Base-by-base conservation (phyloP, 1,140 invertebrate species). In the Macrosteles quadrilineatus region DNA sequence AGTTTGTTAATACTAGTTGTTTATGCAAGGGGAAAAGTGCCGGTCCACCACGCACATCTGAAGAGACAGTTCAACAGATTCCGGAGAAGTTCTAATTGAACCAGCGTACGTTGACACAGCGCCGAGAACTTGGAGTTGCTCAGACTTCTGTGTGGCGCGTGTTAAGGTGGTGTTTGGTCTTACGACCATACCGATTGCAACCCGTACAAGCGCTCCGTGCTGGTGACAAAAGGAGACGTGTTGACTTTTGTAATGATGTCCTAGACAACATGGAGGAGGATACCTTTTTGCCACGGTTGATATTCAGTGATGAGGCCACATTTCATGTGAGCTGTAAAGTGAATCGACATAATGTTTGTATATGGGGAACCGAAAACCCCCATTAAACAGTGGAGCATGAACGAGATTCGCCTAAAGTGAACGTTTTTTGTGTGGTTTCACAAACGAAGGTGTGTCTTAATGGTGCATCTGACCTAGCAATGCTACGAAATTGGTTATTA, bases 11-110 rank as follows among this genome's bases (percentile, higher is more conserved):
- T 36, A 36, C 32, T 36, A 14, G 32, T 4, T 36, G 32, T 32
- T 66, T 66, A 31, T 66, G 30, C 63, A 66, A 40, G 63, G 63
- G 63, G 31, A 66, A 45, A 66, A 62, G 63, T 66, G 9, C 29
- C 23, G 19, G 57, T n/a, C 14, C 4, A 62, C 57, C 14, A 62
- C 29, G 57, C 29, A 62, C 57, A 62, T 62, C 57, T 66, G 30
- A 66, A 66, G 23, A 32, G 63, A 66, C 36, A 66, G 31, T 66
- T 2, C 63, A 66, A 66, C n/a, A 66, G 12, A 66, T 66, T 66
- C 63, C 6, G 36, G 63, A 66, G 17, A 66, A 12, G 31, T 68
- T 68, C 19, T 47, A 68, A 27, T 14, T 11, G 50, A 66, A 29
- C 57, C 68, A 59, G 36, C 55, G 19, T 14, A 69, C n/a, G 23